Conservation (phyloP, 2,888 invertebrate species). For the Drosophila atripex region DNA sequence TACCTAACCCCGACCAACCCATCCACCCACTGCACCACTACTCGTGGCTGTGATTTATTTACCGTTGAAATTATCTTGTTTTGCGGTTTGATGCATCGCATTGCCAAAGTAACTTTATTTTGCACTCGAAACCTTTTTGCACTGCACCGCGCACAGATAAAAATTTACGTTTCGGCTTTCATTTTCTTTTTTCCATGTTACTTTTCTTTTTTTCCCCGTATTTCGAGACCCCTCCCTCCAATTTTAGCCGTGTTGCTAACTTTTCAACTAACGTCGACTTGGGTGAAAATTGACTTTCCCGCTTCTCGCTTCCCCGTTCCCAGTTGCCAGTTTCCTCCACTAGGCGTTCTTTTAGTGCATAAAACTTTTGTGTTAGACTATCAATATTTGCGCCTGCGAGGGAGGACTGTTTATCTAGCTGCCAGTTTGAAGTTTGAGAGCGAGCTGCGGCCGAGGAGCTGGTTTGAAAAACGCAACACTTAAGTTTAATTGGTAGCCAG, state of each 20-base stretch:
- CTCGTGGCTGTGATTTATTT: constrained; percentile 80
- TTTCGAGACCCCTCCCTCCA: constrained; percentile 12
- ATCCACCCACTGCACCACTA: constrained; percentile 19
- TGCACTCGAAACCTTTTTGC: constrained; percentile 77
- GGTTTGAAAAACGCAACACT: constrained; percentile 66
- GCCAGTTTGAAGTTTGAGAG: constrained; percentile 65
- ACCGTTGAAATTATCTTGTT: constrained; percentile 82
- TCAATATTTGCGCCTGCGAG: constrained; percentile 71
- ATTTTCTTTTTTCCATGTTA: constrained; percentile 36
- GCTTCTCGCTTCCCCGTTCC: not conserved
- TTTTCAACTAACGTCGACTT: constrained; percentile 77
- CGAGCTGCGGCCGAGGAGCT: constrained; percentile 39
- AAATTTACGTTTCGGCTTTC: constrained; percentile 67
- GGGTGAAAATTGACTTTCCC: constrained; percentile 75
- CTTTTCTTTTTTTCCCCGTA: constrained; percentile 14
- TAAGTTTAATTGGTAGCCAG: constrained; percentile 72
- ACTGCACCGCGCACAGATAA: constrained; percentile 60
- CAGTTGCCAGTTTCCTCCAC: constrained; percentile 5
- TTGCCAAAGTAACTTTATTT: constrained; percentile 77
- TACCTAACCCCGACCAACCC: constrained; percentile 27
- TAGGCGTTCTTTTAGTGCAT: constrained; percentile 61
- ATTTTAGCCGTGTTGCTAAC: constrained; percentile 59
- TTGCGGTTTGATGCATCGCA: constrained; percentile 79
- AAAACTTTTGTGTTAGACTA: constrained; percentile 73
- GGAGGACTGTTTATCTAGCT: constrained; percentile 69